Conservation (phyloP, 2,888 invertebrate genomes). For the Nomada fabriciana region DNA sequence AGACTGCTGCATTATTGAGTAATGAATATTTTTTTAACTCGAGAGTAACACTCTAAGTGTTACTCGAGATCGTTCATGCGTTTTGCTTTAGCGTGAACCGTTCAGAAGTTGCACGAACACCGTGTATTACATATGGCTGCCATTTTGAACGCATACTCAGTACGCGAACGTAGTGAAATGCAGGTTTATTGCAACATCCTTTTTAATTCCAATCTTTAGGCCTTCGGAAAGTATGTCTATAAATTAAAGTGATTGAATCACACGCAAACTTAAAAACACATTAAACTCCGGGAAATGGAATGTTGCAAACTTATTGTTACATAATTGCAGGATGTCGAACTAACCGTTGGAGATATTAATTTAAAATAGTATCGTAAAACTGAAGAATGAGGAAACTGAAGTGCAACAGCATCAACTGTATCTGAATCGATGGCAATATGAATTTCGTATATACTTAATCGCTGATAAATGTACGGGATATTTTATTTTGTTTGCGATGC, state of each 20-base stretch:
- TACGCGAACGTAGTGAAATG: neutral
- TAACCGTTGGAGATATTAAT: no score
- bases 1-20: neutral
- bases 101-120: neutral
- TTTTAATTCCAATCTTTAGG: neutral
- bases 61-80: neutral
- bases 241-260: no score
- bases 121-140: neutral
- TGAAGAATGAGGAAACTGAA: neutral
- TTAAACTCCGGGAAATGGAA: neutral
- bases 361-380: no score
- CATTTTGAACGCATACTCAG: neutral
- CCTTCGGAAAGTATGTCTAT: no score
- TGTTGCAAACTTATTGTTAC: neutral
- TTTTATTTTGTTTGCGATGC: neutral
- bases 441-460: neutral
- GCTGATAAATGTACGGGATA: neutral
- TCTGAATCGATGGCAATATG: neutral
- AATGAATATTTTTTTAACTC: constrained; percentile 6
- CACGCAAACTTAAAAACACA: no score
- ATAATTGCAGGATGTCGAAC: neutral
- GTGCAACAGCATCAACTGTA: neutral
- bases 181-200: neutral
- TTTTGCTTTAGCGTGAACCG: no score
- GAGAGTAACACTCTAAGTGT: no score